phyloP scores from a whole-genome alignment of 2,888 invertebrate species.

The Pandemis corylana region DNA sequence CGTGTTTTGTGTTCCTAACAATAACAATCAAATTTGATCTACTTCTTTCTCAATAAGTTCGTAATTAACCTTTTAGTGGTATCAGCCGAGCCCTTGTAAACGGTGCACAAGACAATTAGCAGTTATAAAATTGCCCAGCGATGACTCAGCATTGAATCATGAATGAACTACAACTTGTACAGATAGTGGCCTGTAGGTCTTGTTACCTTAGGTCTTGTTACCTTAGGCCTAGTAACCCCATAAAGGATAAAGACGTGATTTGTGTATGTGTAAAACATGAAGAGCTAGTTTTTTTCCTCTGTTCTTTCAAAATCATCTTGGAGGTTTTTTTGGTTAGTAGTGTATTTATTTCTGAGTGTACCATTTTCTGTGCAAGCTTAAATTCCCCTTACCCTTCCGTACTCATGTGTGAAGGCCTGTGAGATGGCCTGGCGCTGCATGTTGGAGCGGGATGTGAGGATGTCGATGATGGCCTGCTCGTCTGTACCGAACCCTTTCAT shows the following conservation, averaged over 20 bases:
- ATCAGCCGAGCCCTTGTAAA: neutral
- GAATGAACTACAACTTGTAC: neutral
- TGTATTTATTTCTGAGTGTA: too few species aligned
- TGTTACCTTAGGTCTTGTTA: too few species aligned
- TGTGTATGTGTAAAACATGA: too few species aligned
- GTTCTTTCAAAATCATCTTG: too few species aligned
- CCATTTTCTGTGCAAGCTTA: too few species aligned
- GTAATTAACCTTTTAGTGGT: neutral
- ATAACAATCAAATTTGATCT: neutral
- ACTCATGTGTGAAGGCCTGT: constrained; percentile 85
- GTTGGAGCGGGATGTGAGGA: constrained; percentile 89
- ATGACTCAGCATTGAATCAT: constrained; percentile 2
- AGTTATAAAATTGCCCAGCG: neutral
- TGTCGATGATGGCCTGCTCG: constrained; percentile 90
- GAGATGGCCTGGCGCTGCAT: constrained; percentile 89
- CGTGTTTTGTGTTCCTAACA: neutral
- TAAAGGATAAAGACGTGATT: too few species aligned
- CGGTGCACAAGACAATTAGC: neutral
- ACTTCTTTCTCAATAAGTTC: neutral
- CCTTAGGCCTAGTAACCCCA: too few species aligned
- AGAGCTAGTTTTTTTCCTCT: too few species aligned
- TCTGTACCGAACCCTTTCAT: constrained; percentile 93
- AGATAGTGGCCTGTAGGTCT: too few species aligned
- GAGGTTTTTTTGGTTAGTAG: too few species aligned
- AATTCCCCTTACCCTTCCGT: constrained; percentile 74